Base-by-base conservation (phyloP, 2,797 vertebrate genomes). In the Silurus aristotelis region DNA sequence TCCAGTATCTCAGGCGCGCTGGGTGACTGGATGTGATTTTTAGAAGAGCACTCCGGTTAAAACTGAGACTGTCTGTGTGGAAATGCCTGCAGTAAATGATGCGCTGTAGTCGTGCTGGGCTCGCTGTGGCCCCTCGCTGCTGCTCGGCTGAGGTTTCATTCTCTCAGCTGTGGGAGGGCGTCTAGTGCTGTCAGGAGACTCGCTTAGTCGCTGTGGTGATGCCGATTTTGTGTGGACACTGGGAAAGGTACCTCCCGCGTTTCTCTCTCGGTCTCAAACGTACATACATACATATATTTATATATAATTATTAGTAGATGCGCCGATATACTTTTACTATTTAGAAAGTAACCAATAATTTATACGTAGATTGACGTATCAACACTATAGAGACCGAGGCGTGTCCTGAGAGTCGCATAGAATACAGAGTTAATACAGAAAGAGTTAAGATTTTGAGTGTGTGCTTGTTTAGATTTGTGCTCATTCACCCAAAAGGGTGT, bases 131-230 rank as follows among this genome's bases (percentile, higher is more conserved):
- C 67, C 27, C 38, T 61, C 12, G 9, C 56, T 58, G 17, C 14
- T 31, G 46, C 55, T 64, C 71, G 71, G 46, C 46, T 82, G 58
- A 25, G 17, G 71, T 19, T 71, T 76, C 25, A 22, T 79, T 80
- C 61, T 80, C 63, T 66, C 27, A 67, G 52, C 83, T 71, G 76
- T 83, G 82, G 82, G 71, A 83, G 78, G 25, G 43, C 43, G 4
- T 52, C 25, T 31, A 66, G n/a, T 43, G 72, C 43, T 66, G 56
- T 25, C 22, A 48, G 38, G 38, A 72, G 43, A 14, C 46, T 80
- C 46, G 14, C 46, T 71, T 73, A 73, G 84, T 85, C 79, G 70
- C 86, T 56, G 78, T 88, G 85, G 87, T 64, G 75, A 85, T 19
- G 48, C 83, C 61, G 73, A 64, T 64, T 80, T 71, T 79, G n/a